phyloP scores from a whole-genome alignment of 2,113 vertebrate genomes.

The Corythaixoides concolor region DNA sequence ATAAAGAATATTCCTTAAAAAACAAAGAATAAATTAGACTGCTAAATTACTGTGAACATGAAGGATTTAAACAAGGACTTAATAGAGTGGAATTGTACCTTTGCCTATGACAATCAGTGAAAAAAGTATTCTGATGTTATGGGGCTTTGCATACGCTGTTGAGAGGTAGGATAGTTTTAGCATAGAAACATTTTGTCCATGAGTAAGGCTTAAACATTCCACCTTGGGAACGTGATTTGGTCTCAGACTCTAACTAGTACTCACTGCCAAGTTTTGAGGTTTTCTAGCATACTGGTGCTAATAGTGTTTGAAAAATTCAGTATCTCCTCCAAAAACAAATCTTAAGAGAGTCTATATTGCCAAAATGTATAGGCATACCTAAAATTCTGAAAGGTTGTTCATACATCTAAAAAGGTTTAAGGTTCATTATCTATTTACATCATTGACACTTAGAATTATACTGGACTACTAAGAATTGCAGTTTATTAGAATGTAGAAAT shows the following conservation, averaged over 20 bases:
- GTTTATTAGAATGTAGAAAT: background rate
- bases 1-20: background rate
- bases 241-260: background rate
- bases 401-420: background rate
- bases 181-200: background rate
- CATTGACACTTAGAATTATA: background rate
- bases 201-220: background rate
- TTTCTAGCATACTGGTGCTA: background rate
- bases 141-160: background rate
- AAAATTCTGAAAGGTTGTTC: background rate
- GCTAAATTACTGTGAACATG: background rate
- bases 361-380: background rate
- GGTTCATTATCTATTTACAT: background rate
- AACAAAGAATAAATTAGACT: background rate
- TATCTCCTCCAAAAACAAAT: background rate
- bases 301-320: background rate
- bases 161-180: background rate
- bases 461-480: background rate
- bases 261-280: background rate
- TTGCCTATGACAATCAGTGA: background rate
- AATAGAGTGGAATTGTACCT: background rate
- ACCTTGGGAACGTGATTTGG: background rate
- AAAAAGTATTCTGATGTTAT: background rate
- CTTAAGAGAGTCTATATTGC: background rate
- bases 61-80: background rate